Conservation (phyloP, 2,113 vertebrate species). For the Callithrix jacchus region DNA sequence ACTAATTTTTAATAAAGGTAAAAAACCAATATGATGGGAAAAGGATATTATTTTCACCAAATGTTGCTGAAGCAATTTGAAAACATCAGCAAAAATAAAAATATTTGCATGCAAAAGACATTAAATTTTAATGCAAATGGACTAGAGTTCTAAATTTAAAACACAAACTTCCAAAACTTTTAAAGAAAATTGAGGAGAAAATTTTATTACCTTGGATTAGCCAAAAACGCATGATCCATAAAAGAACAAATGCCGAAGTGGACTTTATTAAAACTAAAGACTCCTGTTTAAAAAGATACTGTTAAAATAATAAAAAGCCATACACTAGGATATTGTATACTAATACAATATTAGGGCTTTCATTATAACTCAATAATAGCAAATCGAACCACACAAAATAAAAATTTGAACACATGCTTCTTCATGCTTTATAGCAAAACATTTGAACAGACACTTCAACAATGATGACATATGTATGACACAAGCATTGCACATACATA, state of each 20-base stretch:
- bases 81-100: neutral
- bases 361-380: neutral
- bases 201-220: neutral
- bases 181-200: neutral
- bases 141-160: neutral
- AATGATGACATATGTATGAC: neutral
- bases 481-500: neutral
- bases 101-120: neutral
- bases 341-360: neutral
- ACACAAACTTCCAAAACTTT: neutral
- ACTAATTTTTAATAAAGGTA: neutral
- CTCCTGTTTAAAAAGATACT: neutral
- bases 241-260: neutral
- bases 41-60: neutral
- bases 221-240: neutral
- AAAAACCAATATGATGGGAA: neutral
- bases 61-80: neutral
- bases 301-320: neutral
- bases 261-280: neutral
- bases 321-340: neutral
- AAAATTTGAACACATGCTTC: neutral
- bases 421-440: neutral
- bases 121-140: neutral
- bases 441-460: neutral
- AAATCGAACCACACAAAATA: neutral